Evolutionary conservation across 1,140 invertebrate species (phyloP), one percentile per base, ranked within the genome.

Genomic region (Sinella curviseta): DNA sequence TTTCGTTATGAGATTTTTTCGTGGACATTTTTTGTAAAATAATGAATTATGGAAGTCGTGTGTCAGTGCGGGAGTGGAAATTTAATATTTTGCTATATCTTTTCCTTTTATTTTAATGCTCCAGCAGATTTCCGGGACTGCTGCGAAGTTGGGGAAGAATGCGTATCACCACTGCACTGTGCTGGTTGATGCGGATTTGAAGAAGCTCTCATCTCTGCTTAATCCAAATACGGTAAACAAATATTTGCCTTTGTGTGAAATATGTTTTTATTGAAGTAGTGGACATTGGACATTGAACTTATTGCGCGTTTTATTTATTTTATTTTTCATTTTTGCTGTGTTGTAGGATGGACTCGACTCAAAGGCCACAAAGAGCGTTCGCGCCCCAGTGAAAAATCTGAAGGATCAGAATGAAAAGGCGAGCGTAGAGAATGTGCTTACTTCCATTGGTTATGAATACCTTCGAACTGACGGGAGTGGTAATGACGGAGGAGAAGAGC

Each of bases 161-260:
- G 93, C 94, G 33, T 99, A 98, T 89, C 96, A 98, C 88, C 96
- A 98, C 87, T 98, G 95, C 87, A 98, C 96, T 34, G 88, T 99
- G 74, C 88, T 98, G 83, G 92, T 96, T 54, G 91, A 94, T 85
- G 93, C 92, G 74, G 92, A 98, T 86, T 93, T 93, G 87, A 85
- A 89, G 70, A 89, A 91, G 85, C 88, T 97, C 82, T 78, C 83
- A 8, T 70, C 84, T 34, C 80, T 87, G 17, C 85, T 90, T 16
- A 85, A 86, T 36, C 85, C 85, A 75, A 78, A 85, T 77, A 83
- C 82, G 57, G 84, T 84, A 84, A 75, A 77, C 1, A n/a, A 70
- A 12, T 55, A 26, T 31, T 16, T 31, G 54, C 24, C 76, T 79
- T n/a, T n/a, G n/a, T n/a, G 48, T 78, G 34, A 74, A 70, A 70